Base-by-base conservation (phyloP, 2,888 invertebrate species). In the Unio pictorum region DNA sequence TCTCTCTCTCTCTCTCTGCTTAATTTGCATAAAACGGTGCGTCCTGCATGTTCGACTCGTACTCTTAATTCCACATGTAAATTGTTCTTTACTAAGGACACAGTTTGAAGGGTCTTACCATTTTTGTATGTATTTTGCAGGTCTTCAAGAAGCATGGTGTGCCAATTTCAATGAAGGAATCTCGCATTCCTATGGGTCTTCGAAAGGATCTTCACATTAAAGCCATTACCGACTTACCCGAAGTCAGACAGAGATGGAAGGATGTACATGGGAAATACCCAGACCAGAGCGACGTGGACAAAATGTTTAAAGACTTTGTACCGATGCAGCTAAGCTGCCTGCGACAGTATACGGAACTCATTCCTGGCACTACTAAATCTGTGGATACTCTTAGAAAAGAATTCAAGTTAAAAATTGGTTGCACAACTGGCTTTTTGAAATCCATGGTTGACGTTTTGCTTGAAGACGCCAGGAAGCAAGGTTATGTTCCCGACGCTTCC, bases 121-220 rank as follows among this genome's bases (percentile, higher is more conserved):
- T 45, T 45, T 86, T 87, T 1, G 77, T 81, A 0, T 83, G 85
- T 17, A 89, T 89, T 69, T 76, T 81, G 17, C 83, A 88, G 17
- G 79, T 89, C 17, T 89, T 70, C 61, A 56, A 78, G 61, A 78
- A 78, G 54, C 72, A 75, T 56, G 69, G 77, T 15, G 86, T 80
- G 4, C 86, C 87, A 1, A 86, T 88, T 61, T 70, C 78, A 8
- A 87, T 87, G 86, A 60, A 75, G 23, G 90, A 90, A 72, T 88
- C 89, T 7, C 79, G 90, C 30, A 80, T 79, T n/a, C 90, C 90
- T 3, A 90, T 90, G 90, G 90, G 90, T 28, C 78, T 89, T 23
- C 79, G 89, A 45, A 90, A 90, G 73, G 88, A 88, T 72, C 74
- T 86, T 23, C 88, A 88, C 72, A 88, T 88, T 55, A 81, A 83